A percentile compares a stretch with the other conserved stretches of the same genome.
Evolutionary conservation across 2,888 invertebrate genomes (phyloP).

Genomic region (Schizotus pectinicornis): DNA sequence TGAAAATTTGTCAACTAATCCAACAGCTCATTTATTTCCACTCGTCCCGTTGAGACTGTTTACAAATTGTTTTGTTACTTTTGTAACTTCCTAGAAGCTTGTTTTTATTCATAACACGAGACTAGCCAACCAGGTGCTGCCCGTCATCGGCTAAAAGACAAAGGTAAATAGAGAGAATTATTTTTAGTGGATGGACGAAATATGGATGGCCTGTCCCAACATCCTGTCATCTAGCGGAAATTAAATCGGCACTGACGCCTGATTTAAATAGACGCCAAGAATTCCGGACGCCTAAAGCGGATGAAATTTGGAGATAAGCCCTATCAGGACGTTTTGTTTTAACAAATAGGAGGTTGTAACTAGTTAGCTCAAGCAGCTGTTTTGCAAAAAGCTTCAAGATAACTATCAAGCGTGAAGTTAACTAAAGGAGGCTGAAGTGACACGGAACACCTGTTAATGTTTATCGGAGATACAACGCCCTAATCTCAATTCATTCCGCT

Average conservation of each 20-base stretch:
- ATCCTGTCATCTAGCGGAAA: constrained; percentile 23
- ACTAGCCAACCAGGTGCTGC: constrained; percentile 32
- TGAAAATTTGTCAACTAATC: constrained; percentile 23
- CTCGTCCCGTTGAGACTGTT: constrained; percentile 12
- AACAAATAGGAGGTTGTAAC: constrained; percentile 26
- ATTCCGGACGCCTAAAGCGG: constrained; percentile 10
- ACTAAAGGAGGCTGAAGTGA: constrained; percentile 24
- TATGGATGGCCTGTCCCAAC: constrained; percentile 21
- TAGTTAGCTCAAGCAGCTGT: constrained; percentile 36
- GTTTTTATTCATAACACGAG: constrained; percentile 41
- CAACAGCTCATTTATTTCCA: constrained; percentile 30
- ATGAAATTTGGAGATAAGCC: constrained; percentile 20
- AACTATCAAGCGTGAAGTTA: constrained; percentile 27
- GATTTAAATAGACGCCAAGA: constrained; percentile 2
- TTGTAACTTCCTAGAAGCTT: constrained; percentile 30
- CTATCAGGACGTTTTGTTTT: constrained; percentile 9
- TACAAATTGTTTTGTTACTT: constrained; percentile 29
- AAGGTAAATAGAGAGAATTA: constrained; percentile 27
- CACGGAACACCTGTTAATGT: constrained; percentile 31
- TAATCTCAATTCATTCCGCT: not conserved
- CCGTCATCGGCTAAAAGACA: constrained; percentile 24
- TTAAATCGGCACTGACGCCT: constrained; percentile 13
- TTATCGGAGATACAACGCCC: constrained; percentile 26
- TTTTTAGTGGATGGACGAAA: constrained; percentile 26
- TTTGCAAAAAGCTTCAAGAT: constrained; percentile 36